Percentiles rank a stretch among this genome's conserved stretches.
phyloP scores from a whole-genome alignment of 2,888 invertebrate species.

The Drosophila atripex region DNA sequence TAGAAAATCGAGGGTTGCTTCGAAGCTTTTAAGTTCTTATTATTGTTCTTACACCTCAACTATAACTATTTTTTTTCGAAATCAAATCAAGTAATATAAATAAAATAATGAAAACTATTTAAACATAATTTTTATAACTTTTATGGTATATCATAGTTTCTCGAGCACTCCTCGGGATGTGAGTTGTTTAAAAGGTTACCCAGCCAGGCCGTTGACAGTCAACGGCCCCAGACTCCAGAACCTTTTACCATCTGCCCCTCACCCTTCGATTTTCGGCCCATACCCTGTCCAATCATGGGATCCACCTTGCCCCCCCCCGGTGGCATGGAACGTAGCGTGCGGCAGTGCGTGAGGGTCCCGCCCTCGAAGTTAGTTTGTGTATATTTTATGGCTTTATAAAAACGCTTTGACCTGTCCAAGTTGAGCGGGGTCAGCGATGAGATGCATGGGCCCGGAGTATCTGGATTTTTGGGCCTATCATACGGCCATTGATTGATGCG shows the following conservation, averaged over 20 bases:
- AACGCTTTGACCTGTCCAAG: conserved; percentile 58
- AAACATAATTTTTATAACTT: too few species aligned
- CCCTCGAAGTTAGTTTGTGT: conserved; percentile 49
- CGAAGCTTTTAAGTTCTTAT: not conserved
- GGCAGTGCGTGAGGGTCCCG: conserved; percentile 28
- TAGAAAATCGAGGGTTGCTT: conserved; percentile 48
- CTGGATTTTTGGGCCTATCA: conserved; percentile 57
- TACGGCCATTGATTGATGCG: conserved; percentile 67
- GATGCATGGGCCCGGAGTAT: conserved; percentile 47
- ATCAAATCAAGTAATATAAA: too few species aligned
- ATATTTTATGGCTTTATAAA: conserved; percentile 77
- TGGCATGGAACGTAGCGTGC: conserved; percentile 53
- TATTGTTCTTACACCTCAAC: not conserved
- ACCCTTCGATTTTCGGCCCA: conserved; percentile 9
- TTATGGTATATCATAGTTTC: not conserved
- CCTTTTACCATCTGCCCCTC: not conserved
- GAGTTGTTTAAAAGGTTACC: conserved; percentile 57
- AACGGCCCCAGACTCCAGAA: conserved; percentile 41
- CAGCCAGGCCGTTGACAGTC: conserved; percentile 65
- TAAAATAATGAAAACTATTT: too few species aligned
- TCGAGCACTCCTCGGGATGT: conserved; percentile 31
- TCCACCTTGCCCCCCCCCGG: not conserved
- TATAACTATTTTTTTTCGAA: too few species aligned
- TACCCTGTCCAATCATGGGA: not conserved
- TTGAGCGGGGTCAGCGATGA: conserved; percentile 58